Base-by-base conservation (phyloP, 2,888 invertebrate genomes). In the Acanthococcus lagerstroemiae region DNA sequence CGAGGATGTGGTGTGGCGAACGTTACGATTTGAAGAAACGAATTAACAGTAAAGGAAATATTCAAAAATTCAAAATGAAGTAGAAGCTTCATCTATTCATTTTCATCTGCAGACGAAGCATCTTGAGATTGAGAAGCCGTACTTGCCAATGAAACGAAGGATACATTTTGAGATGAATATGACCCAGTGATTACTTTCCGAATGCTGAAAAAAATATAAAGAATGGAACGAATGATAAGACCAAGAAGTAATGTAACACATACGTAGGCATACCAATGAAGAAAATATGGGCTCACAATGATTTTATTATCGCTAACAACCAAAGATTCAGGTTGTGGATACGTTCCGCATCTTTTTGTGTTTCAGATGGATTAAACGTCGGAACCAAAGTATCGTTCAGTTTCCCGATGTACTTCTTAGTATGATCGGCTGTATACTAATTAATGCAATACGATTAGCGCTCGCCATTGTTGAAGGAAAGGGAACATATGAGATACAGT, bases 61-160 rank as follows among this genome's bases (percentile, higher is more conserved):
- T 48, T 48, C 48, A 48, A 54, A 54, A 21, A 54, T 54, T 54
- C 54, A 22, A 54, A 54, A 21, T 54, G 19, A 54, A 54, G 54
- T 54, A 54, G 24, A 54, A 22, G 54, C 54, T 6, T 54, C 19
- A 54, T 7, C 17, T 48, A 48, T 48, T 48, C 54, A 54, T 17
- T 54, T 54, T 54, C 54, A 54, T 17, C 54, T 22, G 9, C 48
- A 48, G 48, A 48, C n/a, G 54, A 54, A 54, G 9, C 24, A 48
- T 48, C n/a, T 48, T 48, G n/a, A 48, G 48, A 48, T 48, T 48
- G 48, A 48, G 48, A 19, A 54, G 24, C 24, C 54, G 54, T 9
- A 19, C 54, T 54, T 22, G 22, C 54, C 54, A 54, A 54, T 54
- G 54, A 54, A 54, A 54, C 54, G 54, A 54, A 54, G 54, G 54